Base-by-base conservation (phyloP, 1,140 invertebrate species). In the Micrasema longulum region DNA sequence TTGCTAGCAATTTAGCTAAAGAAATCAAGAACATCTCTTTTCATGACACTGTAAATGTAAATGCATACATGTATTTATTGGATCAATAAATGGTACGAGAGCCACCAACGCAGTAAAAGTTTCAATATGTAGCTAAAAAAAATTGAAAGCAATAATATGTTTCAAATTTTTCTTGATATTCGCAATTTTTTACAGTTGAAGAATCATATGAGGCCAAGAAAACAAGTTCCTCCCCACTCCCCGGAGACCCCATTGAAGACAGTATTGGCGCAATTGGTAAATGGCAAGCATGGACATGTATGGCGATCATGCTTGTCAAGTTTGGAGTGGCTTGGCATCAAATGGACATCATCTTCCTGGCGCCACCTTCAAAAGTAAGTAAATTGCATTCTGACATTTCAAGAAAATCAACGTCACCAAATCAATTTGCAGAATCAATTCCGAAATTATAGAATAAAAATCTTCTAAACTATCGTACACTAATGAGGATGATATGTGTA, bases 301-400 rank as follows among this genome's bases (percentile, higher is more conserved):
- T 87, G 12, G 82, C 89, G 0, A 86, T 92, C 12, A 89, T 91
- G 22, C 77, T 91, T 1, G 86, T 89, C 11, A 92, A 92, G 77
- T 91, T 92, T 77, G 89, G 90, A 1, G 89, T 91, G 0, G 90
- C 90, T 0, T 92, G 90, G 90, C 91, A 92, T 78, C 90, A 90
- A 76, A 83, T 88, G 77, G 88, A 85, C 14, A 90, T 90, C 71
- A 89, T 90, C 38, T 91, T 91, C 73, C 83, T 90, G 43, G 88
- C 89, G 1, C 88, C 89, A 0, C 86, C 88, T 1, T 86, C 85
- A 63, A 18, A 43, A n/a, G 57, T 63, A 63, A 0, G 26, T 16
- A 45, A 14, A 45, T 6, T n/a, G n/a, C n/a, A n/a, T n/a, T n/a
- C n/a, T n/a, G n/a, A n/a, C n/a, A n/a, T n/a, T n/a, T n/a, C n/a